Percentiles rank a stretch among this genome's conserved stretches.
Evolutionary conservation across 2,113 vertebrate species (phyloP).

Genomic region (Bujurquina vittata): DNA sequence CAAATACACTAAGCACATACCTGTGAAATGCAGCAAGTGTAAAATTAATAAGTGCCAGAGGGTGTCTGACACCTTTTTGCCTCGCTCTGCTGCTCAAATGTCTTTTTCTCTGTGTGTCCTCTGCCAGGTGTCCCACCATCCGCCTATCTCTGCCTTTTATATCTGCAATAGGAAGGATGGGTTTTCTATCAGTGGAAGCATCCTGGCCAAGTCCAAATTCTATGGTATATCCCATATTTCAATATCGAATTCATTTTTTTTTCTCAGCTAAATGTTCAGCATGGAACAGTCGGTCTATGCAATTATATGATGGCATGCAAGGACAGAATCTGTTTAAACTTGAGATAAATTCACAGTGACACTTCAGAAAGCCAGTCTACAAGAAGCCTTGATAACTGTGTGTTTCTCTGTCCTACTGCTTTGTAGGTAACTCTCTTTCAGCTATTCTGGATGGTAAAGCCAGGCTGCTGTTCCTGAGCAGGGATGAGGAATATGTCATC

Average conservation of each 20-base stretch:
- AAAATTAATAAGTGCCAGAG: neutral
- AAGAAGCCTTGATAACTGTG: neutral
- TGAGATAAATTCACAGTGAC: neutral
- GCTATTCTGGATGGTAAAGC: constrained; percentile 94
- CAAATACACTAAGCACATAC: neutral
- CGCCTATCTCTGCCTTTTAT: constrained; percentile 94
- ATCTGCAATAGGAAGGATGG: constrained; percentile 95
- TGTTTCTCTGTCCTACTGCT: constrained; percentile 26
- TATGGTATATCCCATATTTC: constrained; percentile 85
- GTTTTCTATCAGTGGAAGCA: constrained; percentile 91
- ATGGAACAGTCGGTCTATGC: neutral
- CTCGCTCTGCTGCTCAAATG: constrained; percentile 1
- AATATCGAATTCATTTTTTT: neutral
- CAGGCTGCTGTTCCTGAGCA: constrained; percentile 85
- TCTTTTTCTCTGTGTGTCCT: constrained; percentile 4
- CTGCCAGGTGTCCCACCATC: constrained; percentile 94
- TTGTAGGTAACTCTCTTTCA: constrained; percentile 92
- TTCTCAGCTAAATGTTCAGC: neutral
- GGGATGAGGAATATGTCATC: constrained; percentile 91
- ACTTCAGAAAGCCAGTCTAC: neutral
- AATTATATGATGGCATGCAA: neutral
- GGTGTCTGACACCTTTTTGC: neutral
- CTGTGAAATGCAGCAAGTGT: constrained; percentile 5
- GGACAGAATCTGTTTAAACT: neutral
- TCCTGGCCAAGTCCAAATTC: constrained; percentile 94